Percentiles rank a stretch among this genome's conserved stretches.
Conservation (phyloP, 2,797 vertebrate genomes). For the Sus cebifrons region DNA sequence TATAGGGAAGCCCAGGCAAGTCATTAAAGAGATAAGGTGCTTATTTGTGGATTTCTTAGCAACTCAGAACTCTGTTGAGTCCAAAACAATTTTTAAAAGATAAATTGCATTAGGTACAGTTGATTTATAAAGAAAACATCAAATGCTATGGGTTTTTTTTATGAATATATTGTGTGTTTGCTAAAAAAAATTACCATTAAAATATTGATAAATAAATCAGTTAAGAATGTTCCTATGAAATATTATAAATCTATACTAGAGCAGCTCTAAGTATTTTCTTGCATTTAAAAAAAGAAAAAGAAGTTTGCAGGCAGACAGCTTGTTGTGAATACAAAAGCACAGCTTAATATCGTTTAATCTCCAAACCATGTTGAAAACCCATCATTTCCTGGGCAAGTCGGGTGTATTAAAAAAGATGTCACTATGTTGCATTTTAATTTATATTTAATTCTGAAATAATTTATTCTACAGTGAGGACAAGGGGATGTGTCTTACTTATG, state of each 20-base stretch:
- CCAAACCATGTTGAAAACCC: conserved; percentile 57
- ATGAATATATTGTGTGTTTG: conserved; percentile 50
- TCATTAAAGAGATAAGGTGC: conserved; percentile 81
- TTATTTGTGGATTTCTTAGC: conserved; percentile 66
- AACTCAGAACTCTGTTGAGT: conserved; percentile 53
- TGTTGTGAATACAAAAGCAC: conserved; percentile 52
- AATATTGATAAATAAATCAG: conserved; percentile 72
- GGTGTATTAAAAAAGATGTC: conserved; percentile 53
- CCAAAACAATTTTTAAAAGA: conserved; percentile 66
- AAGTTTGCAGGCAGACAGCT: conserved; percentile 56
- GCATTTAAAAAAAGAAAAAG: conserved; percentile 73
- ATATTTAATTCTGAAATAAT: conserved; percentile 75
- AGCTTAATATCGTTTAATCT: conserved; percentile 76
- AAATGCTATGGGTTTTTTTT: background rate
- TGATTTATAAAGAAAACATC: conserved; percentile 51
- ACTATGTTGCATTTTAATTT: conserved; percentile 76
- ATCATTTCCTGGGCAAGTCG: conserved; percentile 71
- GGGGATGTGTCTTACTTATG: conserved; percentile 63
- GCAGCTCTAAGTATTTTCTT: conserved; percentile 59
- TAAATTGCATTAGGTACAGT: conserved; percentile 59
- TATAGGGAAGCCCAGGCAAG: conserved; percentile 37
- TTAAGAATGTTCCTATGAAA: conserved; percentile 57
- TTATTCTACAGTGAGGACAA: background rate
- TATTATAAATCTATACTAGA: conserved; percentile 48
- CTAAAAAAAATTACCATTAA: conserved; percentile 75